These are phyloP conservation scores for Pheosia gnoma DNA, from an alignment of 2,888 invertebrate genomes.

Conservation along the genomic window DNA sequence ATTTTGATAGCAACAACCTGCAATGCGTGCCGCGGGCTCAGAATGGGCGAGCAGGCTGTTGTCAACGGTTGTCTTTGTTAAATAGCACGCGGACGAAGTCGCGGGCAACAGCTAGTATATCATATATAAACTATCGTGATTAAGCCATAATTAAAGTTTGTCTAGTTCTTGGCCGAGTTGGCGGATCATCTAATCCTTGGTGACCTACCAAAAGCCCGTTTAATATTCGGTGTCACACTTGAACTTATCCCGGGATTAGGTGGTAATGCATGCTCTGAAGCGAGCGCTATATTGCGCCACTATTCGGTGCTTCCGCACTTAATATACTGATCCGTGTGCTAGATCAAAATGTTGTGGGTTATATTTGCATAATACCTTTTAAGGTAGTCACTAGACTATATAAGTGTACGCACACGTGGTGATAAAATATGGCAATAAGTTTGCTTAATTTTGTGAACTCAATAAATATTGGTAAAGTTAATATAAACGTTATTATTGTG, in stretches of 20 bases:
- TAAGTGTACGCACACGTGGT: too few species aligned
- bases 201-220: slow-evolving; percentile 65
- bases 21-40: too few species aligned
- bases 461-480: too few species aligned
- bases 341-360: background rate
- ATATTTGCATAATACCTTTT: background rate
- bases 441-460: too few species aligned
- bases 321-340: background rate
- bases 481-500: too few species aligned
- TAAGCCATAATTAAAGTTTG: slow-evolving; percentile 64
- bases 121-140: slow-evolving; percentile 44
- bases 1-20: too few species aligned
- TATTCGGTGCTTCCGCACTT: background rate
- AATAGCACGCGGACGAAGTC: too few species aligned
- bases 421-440: too few species aligned
- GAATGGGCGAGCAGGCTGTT: too few species aligned
- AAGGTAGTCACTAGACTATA: too few species aligned
- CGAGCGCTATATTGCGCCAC: background rate
- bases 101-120: too few species aligned
- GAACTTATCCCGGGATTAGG: slow-evolving; percentile 66
- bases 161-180: slow-evolving; percentile 60
- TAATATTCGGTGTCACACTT: slow-evolving; percentile 76
- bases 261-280: slow-evolving; percentile 38
- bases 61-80: too few species aligned
- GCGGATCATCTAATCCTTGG: slow-evolving; percentile 62